Evolutionary conservation across 2,888 invertebrate genomes (phyloP).

Genomic region (Antheraea assamensis): DNA sequence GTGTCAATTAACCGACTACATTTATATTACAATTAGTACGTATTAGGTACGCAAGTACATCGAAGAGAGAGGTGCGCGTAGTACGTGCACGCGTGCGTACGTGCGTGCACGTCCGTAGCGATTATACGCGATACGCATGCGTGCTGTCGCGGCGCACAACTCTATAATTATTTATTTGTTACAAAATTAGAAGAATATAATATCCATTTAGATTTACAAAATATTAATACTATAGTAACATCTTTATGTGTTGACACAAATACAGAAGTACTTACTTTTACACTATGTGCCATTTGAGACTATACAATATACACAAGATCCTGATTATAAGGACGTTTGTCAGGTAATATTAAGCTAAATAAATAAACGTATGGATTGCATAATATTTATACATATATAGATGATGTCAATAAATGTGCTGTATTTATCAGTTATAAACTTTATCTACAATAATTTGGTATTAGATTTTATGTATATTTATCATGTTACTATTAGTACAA

Average conservation of each 20-base stretch:
- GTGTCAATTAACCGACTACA: conserved; percentile 65
- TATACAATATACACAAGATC: conserved; percentile 40
- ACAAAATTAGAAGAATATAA: conserved; percentile 83
- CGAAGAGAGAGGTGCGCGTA: conserved; percentile 32
- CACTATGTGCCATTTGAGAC: conserved; percentile 57
- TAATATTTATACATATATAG: conserved; percentile 32
- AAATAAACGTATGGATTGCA: conserved; percentile 34
- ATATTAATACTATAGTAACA: conserved; percentile 72
- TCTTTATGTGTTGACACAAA: conserved; percentile 68
- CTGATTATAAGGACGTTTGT: conserved; percentile 37
- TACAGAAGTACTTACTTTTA: conserved; percentile 65
- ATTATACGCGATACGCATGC: conserved; percentile 26
- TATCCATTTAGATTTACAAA: conserved; percentile 79
- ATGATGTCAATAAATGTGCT: conserved; percentile 36
- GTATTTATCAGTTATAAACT: conserved; percentile 34
- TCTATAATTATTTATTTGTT: conserved; percentile 62
- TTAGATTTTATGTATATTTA: conserved; percentile 39
- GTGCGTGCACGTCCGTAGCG: not conserved
- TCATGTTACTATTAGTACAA: conserved; percentile 50
- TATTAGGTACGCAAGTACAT: conserved; percentile 55
- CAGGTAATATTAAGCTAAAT: conserved; percentile 23
- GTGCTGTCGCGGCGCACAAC: conserved; percentile 38
- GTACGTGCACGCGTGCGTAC: conserved; percentile 23
- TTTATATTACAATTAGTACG: conserved; percentile 67
- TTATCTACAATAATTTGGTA: conserved; percentile 32